Conservation (phyloP, 2,888 invertebrate species). For the Cosmorhoe ocellata region DNA sequence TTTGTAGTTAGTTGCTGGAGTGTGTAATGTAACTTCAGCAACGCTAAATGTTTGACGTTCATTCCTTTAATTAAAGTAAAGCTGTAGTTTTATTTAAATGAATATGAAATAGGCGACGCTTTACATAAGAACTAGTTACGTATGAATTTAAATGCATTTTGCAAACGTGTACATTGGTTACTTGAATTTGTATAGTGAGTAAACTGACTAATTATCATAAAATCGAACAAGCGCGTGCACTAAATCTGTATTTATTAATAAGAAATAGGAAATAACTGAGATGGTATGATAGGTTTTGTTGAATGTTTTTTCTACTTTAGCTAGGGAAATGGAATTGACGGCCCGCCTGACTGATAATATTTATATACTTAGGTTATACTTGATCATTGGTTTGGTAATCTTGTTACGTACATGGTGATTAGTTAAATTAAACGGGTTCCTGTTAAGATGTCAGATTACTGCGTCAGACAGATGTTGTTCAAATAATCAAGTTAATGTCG, state of each 20-base stretch:
- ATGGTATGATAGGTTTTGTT: conserved; percentile 25
- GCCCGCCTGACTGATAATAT: conserved; percentile 75
- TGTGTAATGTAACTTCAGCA: background rate
- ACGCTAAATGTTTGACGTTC: conserved; percentile 19
- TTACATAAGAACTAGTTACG: conserved; percentile 38
- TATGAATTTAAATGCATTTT: conserved; percentile 63
- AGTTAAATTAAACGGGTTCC: conserved; percentile 20
- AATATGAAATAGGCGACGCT: conserved; percentile 36
- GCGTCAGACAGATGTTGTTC: conserved; percentile 11
- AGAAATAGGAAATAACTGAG: conserved; percentile 28
- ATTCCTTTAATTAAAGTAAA: conserved; percentile 39
- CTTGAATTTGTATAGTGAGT: conserved; percentile 64
- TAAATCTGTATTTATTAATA: conserved; percentile 46
- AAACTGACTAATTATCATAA: conserved; percentile 55
- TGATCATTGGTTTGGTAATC: conserved; percentile 50
- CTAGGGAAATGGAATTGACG: conserved; percentile 55
- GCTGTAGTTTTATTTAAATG: conserved; percentile 43
- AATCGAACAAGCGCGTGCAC: conserved; percentile 75
- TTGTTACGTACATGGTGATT: conserved; percentile 17
- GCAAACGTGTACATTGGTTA: conserved; percentile 54
- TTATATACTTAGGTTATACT: conserved; percentile 69
- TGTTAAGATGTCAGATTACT: conserved; percentile 13
- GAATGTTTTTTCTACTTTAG: conserved; percentile 49
- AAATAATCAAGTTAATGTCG: too few relatives aligned
- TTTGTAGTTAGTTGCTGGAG: background rate